Conservation (phyloP, 2,888 invertebrate genomes). For the Dorcus parallelipipedus region DNA sequence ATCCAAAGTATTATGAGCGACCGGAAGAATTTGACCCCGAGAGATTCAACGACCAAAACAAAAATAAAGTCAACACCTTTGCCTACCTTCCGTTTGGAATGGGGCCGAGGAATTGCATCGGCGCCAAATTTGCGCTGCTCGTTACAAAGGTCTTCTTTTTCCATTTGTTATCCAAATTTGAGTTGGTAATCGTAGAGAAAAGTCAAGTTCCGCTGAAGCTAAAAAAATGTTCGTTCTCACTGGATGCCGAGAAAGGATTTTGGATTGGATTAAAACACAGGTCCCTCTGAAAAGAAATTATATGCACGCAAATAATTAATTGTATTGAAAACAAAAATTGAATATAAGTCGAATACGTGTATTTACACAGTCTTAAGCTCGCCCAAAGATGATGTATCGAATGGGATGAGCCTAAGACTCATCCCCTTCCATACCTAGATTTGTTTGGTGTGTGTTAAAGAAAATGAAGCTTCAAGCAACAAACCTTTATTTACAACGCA, state of each 20-base stretch:
- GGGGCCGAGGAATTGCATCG: neutral
- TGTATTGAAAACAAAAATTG: no score
- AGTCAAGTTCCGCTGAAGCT: slow-evolving; percentile 33
- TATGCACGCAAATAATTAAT: no score
- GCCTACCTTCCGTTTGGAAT: neutral
- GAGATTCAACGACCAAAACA: neutral
- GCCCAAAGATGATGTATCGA: no score
- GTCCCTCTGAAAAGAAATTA: no score
- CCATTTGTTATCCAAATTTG: slow-evolving; percentile 34
- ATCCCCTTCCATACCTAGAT: no score
- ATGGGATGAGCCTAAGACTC: no score
- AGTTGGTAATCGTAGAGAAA: slow-evolving; percentile 35
- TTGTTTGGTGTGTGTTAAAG: no score
- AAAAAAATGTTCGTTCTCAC: slow-evolving; percentile 22
- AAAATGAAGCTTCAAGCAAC: no score
- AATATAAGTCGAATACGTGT: no score
- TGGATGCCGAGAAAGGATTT: slow-evolving; percentile 30
- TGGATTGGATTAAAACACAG: slow-evolving; percentile 32
- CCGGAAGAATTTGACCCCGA: neutral
- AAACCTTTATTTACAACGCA: no score
- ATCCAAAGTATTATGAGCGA: neutral
- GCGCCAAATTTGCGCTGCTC: slow-evolving; percentile 36
- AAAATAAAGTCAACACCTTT: neutral
- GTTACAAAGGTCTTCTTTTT: slow-evolving; percentile 36
- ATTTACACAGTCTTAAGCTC: no score